Conservation (phyloP, 35 echinoderm and acorn worm genomes). For the Acanthaster planci region DNA sequence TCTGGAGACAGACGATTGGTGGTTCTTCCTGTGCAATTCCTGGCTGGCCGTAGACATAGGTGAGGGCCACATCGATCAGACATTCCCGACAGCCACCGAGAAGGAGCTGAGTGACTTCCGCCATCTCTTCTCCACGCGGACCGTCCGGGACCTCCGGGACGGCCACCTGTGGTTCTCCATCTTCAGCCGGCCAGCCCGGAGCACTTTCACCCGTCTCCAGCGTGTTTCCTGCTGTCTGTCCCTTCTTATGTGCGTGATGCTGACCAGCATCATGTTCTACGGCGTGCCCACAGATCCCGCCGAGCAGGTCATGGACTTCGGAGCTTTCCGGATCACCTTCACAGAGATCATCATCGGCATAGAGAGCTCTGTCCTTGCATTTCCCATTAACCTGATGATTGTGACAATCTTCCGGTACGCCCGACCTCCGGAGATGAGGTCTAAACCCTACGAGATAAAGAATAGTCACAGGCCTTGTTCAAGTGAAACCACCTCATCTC, state of each 20-base stretch:
- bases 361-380: constrained; percentile 73
- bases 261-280: constrained; percentile 99
- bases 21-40: constrained; percentile 73
- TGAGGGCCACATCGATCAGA: constrained; percentile 56
- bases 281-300: constrained; percentile 64
- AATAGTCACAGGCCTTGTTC: too few relatives aligned
- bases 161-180: constrained; percentile 97
- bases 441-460: not conserved
- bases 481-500: too few relatives aligned
- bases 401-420: constrained; percentile 74
- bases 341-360: constrained; percentile 89
- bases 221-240: constrained; percentile 83
- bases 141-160: constrained; percentile 70
- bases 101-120: constrained; percentile 59
- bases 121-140: constrained; percentile 60
- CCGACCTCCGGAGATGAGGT: not conserved
- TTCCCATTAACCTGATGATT: constrained; percentile 87
- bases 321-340: constrained; percentile 69
- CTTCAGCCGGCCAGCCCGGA: constrained; percentile 56
- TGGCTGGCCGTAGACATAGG: constrained; percentile 68
- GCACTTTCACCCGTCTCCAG: constrained; percentile 82
- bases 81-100: constrained; percentile 47
- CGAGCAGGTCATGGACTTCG: constrained; percentile 89
- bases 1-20: constrained; percentile 66
- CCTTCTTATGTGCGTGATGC: constrained; percentile 81